Percentiles rank a stretch among this genome's conserved stretches.
phyloP scores from a whole-genome alignment of 2,797 vertebrate species.

The Semaprochilodus insignis region DNA sequence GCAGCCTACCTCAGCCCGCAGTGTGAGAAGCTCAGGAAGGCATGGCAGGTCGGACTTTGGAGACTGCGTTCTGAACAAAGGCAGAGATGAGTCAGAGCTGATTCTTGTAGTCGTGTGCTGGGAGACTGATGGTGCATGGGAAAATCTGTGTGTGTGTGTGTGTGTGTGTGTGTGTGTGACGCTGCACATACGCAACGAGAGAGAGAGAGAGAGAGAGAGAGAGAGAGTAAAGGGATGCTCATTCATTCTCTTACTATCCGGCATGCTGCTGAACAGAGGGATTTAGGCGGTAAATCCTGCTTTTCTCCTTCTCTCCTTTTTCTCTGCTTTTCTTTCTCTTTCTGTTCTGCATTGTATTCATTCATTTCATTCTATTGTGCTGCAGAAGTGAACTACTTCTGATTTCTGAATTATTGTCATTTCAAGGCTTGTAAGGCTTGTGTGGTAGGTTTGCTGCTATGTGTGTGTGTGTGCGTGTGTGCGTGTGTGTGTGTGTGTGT shows the following conservation, averaged over 20 bases:
- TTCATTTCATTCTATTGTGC: background rate
- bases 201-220: no score
- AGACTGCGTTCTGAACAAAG: constrained; percentile 3
- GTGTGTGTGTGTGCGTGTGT: no score
- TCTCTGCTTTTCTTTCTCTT: background rate
- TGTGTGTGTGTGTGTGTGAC: constrained; percentile 9
- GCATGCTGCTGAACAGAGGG: constrained; percentile 64
- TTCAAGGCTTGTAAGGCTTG: background rate
- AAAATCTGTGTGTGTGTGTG: constrained; percentile 17
- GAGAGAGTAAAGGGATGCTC: constrained; percentile 40
- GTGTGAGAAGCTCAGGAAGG: background rate
- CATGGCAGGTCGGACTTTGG: background rate
- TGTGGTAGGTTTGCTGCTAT: background rate
- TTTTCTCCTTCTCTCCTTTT: background rate
- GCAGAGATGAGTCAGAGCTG: constrained; percentile 22
- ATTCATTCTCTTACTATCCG: constrained; percentile 49
- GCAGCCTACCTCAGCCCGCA: background rate
- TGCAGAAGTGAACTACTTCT: constrained; percentile 34
- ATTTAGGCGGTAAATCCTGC: constrained; percentile 68
- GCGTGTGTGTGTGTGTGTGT: no score
- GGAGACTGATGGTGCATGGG: constrained; percentile 27
- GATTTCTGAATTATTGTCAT: no score
- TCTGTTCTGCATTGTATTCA: background rate
- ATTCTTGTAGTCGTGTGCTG: constrained; percentile 18
- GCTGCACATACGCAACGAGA: background rate